These are phyloP conservation scores for Burhinus oedicnemus DNA, from an alignment of 2,113 vertebrate species.

Conservation along the genomic window DNA sequence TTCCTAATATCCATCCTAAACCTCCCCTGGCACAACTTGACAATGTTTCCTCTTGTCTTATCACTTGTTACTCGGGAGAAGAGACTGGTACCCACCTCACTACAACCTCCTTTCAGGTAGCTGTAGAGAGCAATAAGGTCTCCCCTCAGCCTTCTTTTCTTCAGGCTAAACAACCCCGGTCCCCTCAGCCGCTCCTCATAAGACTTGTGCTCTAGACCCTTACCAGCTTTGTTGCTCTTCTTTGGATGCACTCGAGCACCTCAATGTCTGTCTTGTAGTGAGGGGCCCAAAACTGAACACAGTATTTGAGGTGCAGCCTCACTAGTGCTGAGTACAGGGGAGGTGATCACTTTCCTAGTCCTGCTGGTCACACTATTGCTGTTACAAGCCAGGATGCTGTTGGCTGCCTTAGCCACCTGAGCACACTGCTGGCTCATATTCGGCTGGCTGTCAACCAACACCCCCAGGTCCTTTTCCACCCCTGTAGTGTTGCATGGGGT, in stretches of 20 bases:
- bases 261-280: neutral
- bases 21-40: neutral
- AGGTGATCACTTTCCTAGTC: neutral
- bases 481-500: neutral
- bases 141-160: neutral
- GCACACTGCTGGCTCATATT: neutral
- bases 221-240: neutral
- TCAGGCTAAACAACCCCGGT: neutral
- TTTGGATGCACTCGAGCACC: neutral
- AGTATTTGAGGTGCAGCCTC: neutral
- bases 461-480: neutral
- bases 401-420: neutral
- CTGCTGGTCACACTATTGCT: neutral
- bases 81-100: neutral
- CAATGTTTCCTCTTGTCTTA: neutral
- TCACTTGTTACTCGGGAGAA: neutral
- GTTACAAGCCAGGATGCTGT: neutral
- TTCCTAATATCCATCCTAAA: neutral
- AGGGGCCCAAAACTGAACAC: neutral
- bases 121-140: rapidly evolving
- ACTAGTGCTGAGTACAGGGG: neutral
- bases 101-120: neutral
- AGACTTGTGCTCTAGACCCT: neutral
- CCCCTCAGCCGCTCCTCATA: neutral
- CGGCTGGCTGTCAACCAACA: neutral